Percentiles rank a stretch among this genome's conserved stretches.
Evolutionary conservation across 2,113 vertebrate genomes (phyloP).

Genomic region (Lycaon pictus): DNA sequence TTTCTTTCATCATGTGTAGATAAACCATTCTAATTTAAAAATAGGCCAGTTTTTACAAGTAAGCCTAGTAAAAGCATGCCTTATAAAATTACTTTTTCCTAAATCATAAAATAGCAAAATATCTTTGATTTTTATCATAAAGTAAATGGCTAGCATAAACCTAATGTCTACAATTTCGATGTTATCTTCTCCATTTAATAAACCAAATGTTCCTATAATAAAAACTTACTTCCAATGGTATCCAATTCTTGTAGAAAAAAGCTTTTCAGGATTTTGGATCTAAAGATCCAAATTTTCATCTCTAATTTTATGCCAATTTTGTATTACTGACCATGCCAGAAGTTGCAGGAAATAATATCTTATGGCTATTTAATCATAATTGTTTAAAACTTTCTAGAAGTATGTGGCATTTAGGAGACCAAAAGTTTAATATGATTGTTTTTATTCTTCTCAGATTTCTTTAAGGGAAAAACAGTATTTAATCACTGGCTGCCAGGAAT

Average conservation of each 20-base stretch:
- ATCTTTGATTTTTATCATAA: slow-evolving; percentile 27
- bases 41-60: neutral
- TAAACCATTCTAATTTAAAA: neutral
- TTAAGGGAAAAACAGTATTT: slow-evolving; percentile 96
- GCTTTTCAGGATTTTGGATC: neutral
- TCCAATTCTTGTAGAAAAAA: neutral
- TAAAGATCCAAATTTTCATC: slow-evolving; percentile 19
- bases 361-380: neutral
- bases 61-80: neutral
- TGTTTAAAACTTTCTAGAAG: slow-evolving; percentile 44
- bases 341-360: neutral
- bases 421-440: slow-evolving; percentile 49
- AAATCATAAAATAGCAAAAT: neutral
- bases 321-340: neutral
- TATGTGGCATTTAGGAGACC: slow-evolving; percentile 15
- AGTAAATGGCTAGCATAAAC: slow-evolving; percentile 7
- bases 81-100: slow-evolving; percentile 23
- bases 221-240: neutral
- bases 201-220: neutral
- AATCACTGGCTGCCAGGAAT: slow-evolving; percentile 97
- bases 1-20: neutral
- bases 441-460: slow-evolving; percentile 91
- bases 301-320: neutral
- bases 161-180: neutral
- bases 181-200: neutral